phyloP scores from a whole-genome alignment of 2,113 vertebrate species.

The Rostratula benghalensis region DNA sequence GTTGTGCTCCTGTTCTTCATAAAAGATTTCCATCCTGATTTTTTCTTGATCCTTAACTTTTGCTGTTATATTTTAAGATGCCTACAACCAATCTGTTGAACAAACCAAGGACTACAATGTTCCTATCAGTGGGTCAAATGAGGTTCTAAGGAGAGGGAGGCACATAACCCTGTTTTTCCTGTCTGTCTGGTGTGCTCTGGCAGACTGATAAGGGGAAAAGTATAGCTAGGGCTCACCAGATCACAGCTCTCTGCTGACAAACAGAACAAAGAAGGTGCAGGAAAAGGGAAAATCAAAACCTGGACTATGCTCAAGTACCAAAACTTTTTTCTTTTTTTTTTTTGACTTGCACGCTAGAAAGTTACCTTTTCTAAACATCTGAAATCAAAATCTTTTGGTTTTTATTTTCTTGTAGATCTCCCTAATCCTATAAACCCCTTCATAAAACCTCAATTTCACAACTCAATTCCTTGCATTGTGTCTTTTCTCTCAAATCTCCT shows the following conservation, averaged over 20 bases:
- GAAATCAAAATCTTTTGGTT: not conserved
- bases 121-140: not conserved
- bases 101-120: not conserved
- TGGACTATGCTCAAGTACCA: not conserved
- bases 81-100: not conserved
- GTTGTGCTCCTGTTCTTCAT: not conserved
- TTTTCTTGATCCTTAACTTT: not conserved
- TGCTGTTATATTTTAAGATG: not conserved
- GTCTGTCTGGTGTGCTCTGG: not conserved
- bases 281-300: not conserved
- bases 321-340: not conserved
- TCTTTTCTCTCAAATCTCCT: not conserved
- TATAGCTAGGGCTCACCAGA: not conserved
- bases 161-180: not conserved
- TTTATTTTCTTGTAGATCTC: not conserved
- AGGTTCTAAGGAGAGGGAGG: not conserved
- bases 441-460: constrained; percentile 2
- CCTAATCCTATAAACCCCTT: not conserved
- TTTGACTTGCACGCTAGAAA: not conserved
- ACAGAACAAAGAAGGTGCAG: not conserved
- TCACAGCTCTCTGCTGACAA: not conserved
- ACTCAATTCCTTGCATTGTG: not conserved
- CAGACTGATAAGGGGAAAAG: not conserved
- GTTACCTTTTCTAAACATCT: not conserved
- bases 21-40: not conserved